phyloP scores from a whole-genome alignment of 2,797 vertebrate genomes.

The Lutjanus campechanus region DNA sequence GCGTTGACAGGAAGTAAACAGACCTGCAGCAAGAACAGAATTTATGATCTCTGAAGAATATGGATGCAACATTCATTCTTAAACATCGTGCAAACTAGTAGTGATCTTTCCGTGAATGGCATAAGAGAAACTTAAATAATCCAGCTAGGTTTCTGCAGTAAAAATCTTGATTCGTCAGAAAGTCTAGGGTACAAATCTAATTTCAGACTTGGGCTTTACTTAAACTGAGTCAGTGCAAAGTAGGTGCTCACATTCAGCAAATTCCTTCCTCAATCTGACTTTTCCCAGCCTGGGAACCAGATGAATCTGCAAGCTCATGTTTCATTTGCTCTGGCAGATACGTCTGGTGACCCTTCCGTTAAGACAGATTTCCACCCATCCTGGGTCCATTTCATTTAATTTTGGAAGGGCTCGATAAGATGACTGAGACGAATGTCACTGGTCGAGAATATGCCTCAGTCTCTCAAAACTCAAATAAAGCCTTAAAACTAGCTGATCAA shows the following conservation, averaged over 20 bases:
- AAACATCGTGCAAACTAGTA: neutral
- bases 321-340: no score
- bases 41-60: neutral
- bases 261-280: neutral
- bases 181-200: neutral
- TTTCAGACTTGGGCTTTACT: neutral
- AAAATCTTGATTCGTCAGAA: neutral
- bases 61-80: neutral
- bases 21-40: no score
- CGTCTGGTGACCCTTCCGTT: no score
- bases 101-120: neutral
- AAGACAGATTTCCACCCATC: no score
- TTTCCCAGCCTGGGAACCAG: neutral
- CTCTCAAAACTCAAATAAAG: no score
- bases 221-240: neutral
- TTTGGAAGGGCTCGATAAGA: no score
- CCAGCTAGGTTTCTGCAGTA: neutral
- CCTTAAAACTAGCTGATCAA: no score
- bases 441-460: no score
- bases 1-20: no score
- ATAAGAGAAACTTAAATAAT: neutral
- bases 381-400: no score
- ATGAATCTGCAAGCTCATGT: no score
- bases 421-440: no score
- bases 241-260: neutral